phyloP scores from a whole-genome alignment of 2,113 vertebrate genomes.

The Channa maculata region DNA sequence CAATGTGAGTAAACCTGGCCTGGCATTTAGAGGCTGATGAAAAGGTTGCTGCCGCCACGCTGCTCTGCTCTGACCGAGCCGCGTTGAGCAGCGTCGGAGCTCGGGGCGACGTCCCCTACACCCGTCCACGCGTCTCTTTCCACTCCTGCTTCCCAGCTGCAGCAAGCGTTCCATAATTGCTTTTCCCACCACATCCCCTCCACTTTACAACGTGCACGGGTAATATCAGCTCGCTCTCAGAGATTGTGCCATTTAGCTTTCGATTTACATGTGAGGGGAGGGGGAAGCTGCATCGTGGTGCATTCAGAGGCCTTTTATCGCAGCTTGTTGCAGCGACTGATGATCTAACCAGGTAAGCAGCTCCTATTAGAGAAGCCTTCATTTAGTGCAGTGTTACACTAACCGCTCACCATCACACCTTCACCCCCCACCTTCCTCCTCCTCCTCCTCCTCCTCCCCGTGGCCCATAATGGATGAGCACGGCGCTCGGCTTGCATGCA shows the following conservation, averaged over 20 bases:
- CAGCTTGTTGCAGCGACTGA: conserved; percentile 48
- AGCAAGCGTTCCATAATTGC: conserved; percentile 38
- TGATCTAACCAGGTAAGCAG: conserved; percentile 60
- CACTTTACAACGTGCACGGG: conserved; percentile 40
- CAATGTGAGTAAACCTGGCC: conserved; percentile 47
- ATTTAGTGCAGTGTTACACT: conserved; percentile 42
- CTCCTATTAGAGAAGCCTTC: conserved; percentile 49
- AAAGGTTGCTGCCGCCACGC: conserved; percentile 79
- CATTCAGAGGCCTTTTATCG: conserved; percentile 36
- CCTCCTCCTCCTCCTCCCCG: background rate
- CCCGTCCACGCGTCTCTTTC: conserved; percentile 27
- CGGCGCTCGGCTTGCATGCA: conserved; percentile 73
- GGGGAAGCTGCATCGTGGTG: conserved; percentile 12
- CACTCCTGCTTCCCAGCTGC: background rate
- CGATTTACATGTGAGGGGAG: conserved; percentile 30
- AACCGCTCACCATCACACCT: background rate
- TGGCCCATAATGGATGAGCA: conserved; percentile 77
- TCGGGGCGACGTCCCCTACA: conserved; percentile 62
- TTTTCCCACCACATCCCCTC: conserved; percentile 50
- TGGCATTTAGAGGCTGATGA: conserved; percentile 82
- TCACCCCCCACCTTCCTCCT: background rate
- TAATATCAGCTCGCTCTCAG: conserved; percentile 43
- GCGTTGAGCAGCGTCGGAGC: conserved; percentile 61
- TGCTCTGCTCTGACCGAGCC: conserved; percentile 67
- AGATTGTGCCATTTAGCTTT: conserved; percentile 50